Base-by-base conservation (phyloP, 2,113 vertebrate genomes). In the Patagioenas fasciata region DNA sequence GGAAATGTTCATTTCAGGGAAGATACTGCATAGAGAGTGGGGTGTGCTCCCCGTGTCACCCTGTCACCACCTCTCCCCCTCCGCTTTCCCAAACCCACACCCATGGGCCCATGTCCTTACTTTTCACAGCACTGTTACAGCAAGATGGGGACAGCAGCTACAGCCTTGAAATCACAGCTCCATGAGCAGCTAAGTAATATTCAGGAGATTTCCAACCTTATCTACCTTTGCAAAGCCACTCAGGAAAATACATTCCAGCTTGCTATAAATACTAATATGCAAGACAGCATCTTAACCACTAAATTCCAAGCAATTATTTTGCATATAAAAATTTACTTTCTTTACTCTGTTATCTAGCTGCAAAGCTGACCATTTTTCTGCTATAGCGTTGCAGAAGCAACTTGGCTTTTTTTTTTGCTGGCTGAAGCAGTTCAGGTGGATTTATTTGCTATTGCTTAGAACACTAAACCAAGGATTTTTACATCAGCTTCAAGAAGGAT, bases 321-420 rank as follows among this genome's bases (percentile, higher is more conserved):
- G 74, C 84, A 91, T 94, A 54, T 80, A 73, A 65, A 93, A 58
- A 85, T 89, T 44, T 44, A 70, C 94, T 87, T 91, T 90, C 85
- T 64, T 82, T 25, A 6, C 62, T 73, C 38, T 57, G 36, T 93
- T 95, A 85, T 48, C 88, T 92, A 21, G 21, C 60, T 91, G 53
- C 58, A 89, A 70, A 88, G 62, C 73, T 82, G 86, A 71, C 29
- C 15, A 3, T 64, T 94, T 86, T 89, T 88, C 50, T 85, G 83
- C 42, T 66, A 51, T 54, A n/a, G 54, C 57, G 31, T 75, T 91
- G 67, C 31, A 80, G 58, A 89, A 93, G 36, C 20, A 62, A 17
- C 67, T 51, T 54, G 44, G 7, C 7, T 71, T 84, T 80, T 71
- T 84, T 80, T 40, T 47, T 71, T 90, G 67, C 82, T 88, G 61